phyloP scores from a whole-genome alignment of 2,797 vertebrate species.

The Lutjanus campechanus region DNA sequence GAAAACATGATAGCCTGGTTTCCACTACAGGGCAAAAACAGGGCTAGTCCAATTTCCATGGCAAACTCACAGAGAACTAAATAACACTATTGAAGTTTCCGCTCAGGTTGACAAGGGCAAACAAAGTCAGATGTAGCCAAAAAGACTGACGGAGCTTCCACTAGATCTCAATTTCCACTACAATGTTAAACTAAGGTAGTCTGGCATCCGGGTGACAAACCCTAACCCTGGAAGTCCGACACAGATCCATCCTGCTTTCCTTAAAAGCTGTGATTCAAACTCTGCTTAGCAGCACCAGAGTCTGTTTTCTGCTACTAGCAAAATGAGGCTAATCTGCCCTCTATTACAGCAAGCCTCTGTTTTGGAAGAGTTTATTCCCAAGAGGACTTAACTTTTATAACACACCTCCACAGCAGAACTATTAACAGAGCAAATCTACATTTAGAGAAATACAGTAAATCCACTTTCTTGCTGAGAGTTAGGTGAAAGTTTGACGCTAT shows the following conservation, averaged over 20 bases:
- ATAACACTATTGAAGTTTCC: constrained; percentile 18
- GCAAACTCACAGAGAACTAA: constrained; percentile 28
- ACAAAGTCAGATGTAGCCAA: not conserved
- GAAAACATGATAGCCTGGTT: constrained; percentile 21
- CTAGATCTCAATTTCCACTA: constrained; percentile 16
- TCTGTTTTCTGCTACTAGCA: not conserved
- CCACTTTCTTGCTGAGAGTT: not conserved
- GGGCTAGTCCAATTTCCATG: constrained; percentile 4
- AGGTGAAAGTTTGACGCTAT: not conserved
- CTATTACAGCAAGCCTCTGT: not conserved
- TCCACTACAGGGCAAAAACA: constrained; percentile 7
- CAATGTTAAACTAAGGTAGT: not conserved
- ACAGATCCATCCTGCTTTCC: not conserved
- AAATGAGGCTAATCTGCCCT: not conserved
- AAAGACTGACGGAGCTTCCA: not conserved
- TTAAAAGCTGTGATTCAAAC: not conserved
- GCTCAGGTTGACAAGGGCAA: no score
- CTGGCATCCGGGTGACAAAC: not conserved
- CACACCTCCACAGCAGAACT: not conserved
- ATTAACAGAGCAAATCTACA: not conserved
- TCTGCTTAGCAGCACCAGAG: not conserved
- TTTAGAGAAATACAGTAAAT: not conserved
- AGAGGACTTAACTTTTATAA: not conserved
- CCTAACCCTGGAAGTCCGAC: not conserved
- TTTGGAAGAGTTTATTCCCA: not conserved